These are phyloP conservation scores for Gymnothorax javanicus DNA, from an alignment of 2,797 vertebrate species.

Conservation along the genomic window DNA sequence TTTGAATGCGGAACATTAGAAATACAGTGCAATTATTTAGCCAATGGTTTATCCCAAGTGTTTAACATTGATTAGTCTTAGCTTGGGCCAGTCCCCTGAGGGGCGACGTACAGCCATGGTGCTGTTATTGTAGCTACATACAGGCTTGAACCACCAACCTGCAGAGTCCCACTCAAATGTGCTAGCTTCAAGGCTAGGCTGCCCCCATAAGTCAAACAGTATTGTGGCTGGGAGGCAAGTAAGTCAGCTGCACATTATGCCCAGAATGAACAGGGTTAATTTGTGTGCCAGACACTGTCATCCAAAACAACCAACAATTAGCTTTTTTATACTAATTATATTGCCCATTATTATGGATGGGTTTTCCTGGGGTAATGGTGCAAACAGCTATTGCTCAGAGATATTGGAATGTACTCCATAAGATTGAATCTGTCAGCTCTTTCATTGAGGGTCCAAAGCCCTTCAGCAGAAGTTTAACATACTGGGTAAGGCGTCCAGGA, in stretches of 20 bases:
- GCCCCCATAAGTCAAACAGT: not conserved
- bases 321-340: slow-evolving; percentile 56
- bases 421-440: slow-evolving; percentile 43
- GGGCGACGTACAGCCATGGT: too few relatives aligned
- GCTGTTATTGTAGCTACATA: too few relatives aligned
- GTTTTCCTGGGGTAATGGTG: slow-evolving; percentile 53
- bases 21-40: too few relatives aligned
- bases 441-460: slow-evolving; percentile 36
- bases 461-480: not conserved
- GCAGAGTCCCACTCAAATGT: too few relatives aligned
- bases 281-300: slow-evolving; percentile 47
- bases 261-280: slow-evolving; percentile 42
- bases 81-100: too few relatives aligned
- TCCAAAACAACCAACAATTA: slow-evolving; percentile 60
- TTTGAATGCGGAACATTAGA: not conserved
- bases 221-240: slow-evolving; percentile 35
- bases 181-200: too few relatives aligned
- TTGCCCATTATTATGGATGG: slow-evolving; percentile 60
- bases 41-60: too few relatives aligned
- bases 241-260: slow-evolving; percentile 46
- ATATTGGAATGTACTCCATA: slow-evolving; percentile 38
- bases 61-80: too few relatives aligned
- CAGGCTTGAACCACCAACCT: too few relatives aligned
- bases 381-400: slow-evolving; percentile 41
- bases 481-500: not conserved